Percentiles rank a stretch among this genome's conserved stretches.
Evolutionary conservation across 2,888 invertebrate species (phyloP).

Genomic region (Beris morrisii): DNA sequence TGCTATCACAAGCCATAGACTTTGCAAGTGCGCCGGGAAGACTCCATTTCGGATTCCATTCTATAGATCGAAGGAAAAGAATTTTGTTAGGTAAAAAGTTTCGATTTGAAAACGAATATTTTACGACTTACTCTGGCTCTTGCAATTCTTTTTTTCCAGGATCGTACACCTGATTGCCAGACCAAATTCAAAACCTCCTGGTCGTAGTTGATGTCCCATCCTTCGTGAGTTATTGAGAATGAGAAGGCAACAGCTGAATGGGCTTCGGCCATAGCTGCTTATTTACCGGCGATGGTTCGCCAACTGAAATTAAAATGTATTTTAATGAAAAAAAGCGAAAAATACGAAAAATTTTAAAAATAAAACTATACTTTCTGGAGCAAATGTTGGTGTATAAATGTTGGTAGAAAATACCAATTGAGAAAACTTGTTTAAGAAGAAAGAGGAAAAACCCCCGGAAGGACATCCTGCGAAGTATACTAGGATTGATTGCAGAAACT

Average conservation of each 20-base stretch:
- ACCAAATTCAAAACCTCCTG: constrained; percentile 93
- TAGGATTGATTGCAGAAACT: too few relatives aligned
- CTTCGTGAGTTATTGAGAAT: constrained; percentile 96
- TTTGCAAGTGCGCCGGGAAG: constrained; percentile 92
- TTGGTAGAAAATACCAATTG: too few relatives aligned
- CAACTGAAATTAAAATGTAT: constrained; percentile 8
- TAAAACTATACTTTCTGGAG: too few relatives aligned
- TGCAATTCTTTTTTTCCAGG: constrained; percentile 92
- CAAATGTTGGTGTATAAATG: too few relatives aligned
- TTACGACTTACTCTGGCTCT: constrained; percentile 78
- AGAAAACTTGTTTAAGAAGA: too few relatives aligned
- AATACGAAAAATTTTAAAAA: too few relatives aligned
- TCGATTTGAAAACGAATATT: neutral
- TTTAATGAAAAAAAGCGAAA: too few relatives aligned
- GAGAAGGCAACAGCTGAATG: constrained; percentile 97
- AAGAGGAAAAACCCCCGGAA: too few relatives aligned
- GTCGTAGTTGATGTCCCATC: constrained; percentile 97
- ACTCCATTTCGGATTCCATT: constrained; percentile 94
- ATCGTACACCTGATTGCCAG: constrained; percentile 91
- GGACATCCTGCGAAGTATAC: too few relatives aligned
- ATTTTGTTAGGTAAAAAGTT: constrained; percentile 4
- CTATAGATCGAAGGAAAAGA: constrained; percentile 60
- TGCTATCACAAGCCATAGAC: constrained; percentile 81
- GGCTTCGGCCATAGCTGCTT: constrained; percentile 87
- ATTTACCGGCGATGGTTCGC: neutral